Base-by-base conservation (phyloP, 1,140 invertebrate genomes). In the Telenomus remus region DNA sequence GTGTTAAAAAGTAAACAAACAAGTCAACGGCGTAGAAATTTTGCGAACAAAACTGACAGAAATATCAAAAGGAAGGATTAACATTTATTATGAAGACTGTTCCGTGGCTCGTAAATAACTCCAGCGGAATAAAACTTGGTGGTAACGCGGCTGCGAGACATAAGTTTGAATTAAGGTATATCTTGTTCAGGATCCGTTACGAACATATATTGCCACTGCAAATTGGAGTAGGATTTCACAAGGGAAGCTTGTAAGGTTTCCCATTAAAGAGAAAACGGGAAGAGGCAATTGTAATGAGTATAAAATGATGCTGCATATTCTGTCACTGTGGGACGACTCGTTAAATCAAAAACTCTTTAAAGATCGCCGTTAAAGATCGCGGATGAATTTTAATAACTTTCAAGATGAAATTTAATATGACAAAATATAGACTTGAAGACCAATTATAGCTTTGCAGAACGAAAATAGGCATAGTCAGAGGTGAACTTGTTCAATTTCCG, bases 161-260 rank as follows among this genome's bases (percentile, higher is more conserved):
- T 73, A 73, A 65, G 70, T 73, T 73, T 55, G 65, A 73, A 73
- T 73, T 73, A 73, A 60, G 61, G 61, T 73, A 73, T 60, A 73
- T 73, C 70, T 73, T 65, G 61, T 73, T 73, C 56, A 10, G 46
- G 70, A 60, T 73, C 61, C 55, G 61, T 65, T 64, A 55, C 60
- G 49, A 50, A 60, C 60, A 65, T 60, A 73, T 55, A 73, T 72
- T 65, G 65, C 55, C 10, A 9, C 35, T 15, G 42, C 61, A 73
- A 73, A 60, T 73, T 65, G 70, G 70, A 73, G 65, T 73, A 65
- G 55, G 61, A 65, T 73, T 73, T 73, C 70, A 73, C 61, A 60
- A 73, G 60, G 55, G 60, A 73, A 65, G 47, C 47, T 64, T 44
- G 42, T 72, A 59, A 59, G 33, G 69, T 7, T 49, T 35, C 46